phyloP scores from a whole-genome alignment of 2,113 vertebrate genomes.

The Etheostoma spectabile region DNA sequence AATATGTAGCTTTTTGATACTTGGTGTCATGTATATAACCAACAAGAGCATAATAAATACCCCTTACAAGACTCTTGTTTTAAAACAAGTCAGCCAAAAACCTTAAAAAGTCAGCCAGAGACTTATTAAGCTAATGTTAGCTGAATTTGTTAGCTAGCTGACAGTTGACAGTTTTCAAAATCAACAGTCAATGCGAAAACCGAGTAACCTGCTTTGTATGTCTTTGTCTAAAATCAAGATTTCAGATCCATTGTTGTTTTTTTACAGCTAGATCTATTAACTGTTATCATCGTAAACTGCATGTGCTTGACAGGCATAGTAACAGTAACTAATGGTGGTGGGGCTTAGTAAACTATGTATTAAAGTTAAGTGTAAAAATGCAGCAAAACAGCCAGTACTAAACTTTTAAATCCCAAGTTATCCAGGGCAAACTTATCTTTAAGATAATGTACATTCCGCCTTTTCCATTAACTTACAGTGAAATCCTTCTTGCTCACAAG shows the following conservation, averaged over 20 bases:
- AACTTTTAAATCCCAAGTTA: not conserved
- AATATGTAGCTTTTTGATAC: too few relatives aligned
- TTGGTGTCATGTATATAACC: too few relatives aligned
- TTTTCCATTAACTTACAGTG: conserved; percentile 16
- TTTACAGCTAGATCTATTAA: not conserved
- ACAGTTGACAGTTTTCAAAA: not conserved
- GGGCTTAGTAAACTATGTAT: not conserved
- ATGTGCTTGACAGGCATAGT: not conserved
- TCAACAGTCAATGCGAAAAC: not conserved
- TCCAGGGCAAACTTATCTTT: not conserved
- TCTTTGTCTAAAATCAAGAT: not conserved
- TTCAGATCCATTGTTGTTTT: not conserved
- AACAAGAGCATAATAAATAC: too few relatives aligned
- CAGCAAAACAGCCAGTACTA: not conserved
- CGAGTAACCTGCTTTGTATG: not conserved
- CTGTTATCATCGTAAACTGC: too few relatives aligned
- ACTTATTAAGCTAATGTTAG: not conserved
- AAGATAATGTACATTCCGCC: not conserved
- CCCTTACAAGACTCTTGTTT: not conserved
- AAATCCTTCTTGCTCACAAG: conserved; percentile 15
- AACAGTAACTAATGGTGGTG: not conserved
- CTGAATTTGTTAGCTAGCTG: not conserved
- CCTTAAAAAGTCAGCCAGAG: not conserved
- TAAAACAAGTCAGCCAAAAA: not conserved
- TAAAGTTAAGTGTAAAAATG: not conserved